Evolutionary conservation across 2,888 invertebrate species (phyloP).

Genomic region (Phorcus lineatus): DNA sequence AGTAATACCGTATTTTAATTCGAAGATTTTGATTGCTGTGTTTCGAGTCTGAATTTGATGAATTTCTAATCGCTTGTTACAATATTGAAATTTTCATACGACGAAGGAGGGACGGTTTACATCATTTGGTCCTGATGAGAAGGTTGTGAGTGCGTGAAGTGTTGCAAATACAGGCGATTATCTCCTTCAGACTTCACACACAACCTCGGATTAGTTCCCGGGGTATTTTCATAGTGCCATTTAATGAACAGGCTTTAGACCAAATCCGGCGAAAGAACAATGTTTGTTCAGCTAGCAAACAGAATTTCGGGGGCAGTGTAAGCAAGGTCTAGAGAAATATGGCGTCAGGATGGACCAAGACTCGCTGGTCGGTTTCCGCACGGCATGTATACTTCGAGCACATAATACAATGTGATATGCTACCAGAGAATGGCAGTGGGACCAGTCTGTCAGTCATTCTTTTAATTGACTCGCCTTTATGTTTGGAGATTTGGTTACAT

Average conservation of each 20-base stretch:
- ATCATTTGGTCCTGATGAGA: background rate
- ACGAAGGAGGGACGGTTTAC: background rate
- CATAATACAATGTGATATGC: constrained; percentile 7
- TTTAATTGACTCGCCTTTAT: too few species aligned
- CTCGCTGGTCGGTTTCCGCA: background rate
- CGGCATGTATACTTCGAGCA: background rate
- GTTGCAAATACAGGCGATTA: background rate
- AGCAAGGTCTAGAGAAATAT: constrained; percentile 6
- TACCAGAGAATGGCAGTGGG: background rate
- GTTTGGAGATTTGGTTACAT: too few species aligned
- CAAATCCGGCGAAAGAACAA: constrained; percentile 23
- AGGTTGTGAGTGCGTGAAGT: background rate
- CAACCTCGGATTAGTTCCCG: background rate
- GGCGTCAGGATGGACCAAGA: constrained; percentile 18
- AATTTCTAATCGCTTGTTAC: constrained; percentile 12
- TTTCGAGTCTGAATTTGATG: constrained; percentile 4
- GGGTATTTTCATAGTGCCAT: constrained; percentile 26
- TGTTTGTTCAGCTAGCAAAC: constrained; percentile 30
- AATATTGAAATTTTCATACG: constrained; percentile 13
- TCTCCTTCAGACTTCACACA: background rate
- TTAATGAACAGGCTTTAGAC: constrained; percentile 22
- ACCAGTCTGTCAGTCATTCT: too few species aligned
- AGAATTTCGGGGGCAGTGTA: constrained; percentile 23
- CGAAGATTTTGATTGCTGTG: background rate
- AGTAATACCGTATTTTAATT: background rate